Evolutionary conservation across 2,113 vertebrate species (phyloP), one percentile per base, ranked within the genome.

Genomic region (Callospermophilus lateralis): DNA sequence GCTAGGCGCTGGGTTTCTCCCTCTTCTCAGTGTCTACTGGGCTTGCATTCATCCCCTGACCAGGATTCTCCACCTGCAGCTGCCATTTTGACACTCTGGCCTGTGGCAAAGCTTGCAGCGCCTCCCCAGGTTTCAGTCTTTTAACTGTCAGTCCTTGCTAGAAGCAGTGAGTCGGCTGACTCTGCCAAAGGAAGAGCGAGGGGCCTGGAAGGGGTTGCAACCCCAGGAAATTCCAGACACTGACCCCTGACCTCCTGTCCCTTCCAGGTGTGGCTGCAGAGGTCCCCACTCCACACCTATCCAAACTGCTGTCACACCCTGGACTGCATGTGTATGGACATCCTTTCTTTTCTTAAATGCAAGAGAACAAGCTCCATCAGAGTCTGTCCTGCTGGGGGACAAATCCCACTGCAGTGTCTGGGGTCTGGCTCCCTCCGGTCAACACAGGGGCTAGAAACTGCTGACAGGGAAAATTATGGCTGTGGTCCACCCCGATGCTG

Each of bases 131-230:
- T 51, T 74, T 48, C 5, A 17, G 1, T 13, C 88, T 15, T 19
- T 28, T 28, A 28, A 58, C 1, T 19, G 34, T 10, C 45, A 22
- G 6, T 34, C 22, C 34, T 48, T 32, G 1, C 65, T 3, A 19
- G 4, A 65, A 28, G 73, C 61, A 63, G 30, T 24, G 30, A 76
- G 9, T n/a, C 17, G 6, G 32, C 3, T 17, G 28, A 3, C 28
- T 22, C 61, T 67, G 79, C 11, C 4, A 8, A 53, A 32, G 37
- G 24, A 0, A 0, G 15, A 51, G 53, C 9, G 20, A 45, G 45
- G 39, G 39, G 26, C 11, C 9, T 4, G 3, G 16, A 16, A 15
- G 24, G 42, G 20, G 8, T 15, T n/a, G 0, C 19, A 2, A 3
- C 42, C 39, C 28, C 24, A 39, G 73, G 26, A 32, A n/a, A 39